A percentile compares a stretch with the other conserved stretches of the same genome.
Conservation (phyloP, 2,888 invertebrate genomes). For the Cosmia pyralina region DNA sequence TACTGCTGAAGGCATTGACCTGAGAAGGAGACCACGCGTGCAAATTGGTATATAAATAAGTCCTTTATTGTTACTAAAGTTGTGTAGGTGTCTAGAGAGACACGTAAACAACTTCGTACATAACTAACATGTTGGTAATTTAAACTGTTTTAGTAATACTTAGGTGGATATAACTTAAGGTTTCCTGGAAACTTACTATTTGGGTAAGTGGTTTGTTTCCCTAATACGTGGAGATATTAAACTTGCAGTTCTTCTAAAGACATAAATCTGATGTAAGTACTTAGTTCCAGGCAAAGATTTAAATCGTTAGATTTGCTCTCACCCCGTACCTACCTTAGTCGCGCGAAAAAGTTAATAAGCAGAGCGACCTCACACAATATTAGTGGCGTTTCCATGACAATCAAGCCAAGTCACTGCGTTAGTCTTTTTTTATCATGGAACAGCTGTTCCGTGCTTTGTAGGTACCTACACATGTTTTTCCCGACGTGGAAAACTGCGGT, state of each 20-base stretch:
- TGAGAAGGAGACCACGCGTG: constrained; percentile 33
- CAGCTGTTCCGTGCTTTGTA: too few relatives aligned
- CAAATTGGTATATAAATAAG: constrained; percentile 44
- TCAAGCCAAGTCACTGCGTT: too few relatives aligned
- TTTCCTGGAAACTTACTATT: neutral
- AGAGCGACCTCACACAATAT: too few relatives aligned
- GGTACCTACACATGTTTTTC: too few relatives aligned
- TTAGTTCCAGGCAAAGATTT: too few relatives aligned
- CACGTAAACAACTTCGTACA: neutral
- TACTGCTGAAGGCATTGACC: constrained; percentile 9
- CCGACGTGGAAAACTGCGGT: too few relatives aligned
- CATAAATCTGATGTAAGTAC: neutral
- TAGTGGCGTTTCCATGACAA: too few relatives aligned
- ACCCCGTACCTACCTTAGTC: too few relatives aligned
- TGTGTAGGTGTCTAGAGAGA: neutral
- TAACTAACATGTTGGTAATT: neutral
- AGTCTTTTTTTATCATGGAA: too few relatives aligned
- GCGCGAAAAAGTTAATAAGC: too few relatives aligned
- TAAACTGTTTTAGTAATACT: neutral
- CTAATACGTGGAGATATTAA: neutral
- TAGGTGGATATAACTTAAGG: neutral
- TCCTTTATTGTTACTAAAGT: constrained; percentile 7
- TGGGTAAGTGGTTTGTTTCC: neutral
- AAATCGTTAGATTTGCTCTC: too few relatives aligned
- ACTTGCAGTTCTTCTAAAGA: neutral